Evolutionary conservation across 2,113 vertebrate species (phyloP), one percentile per base, ranked within the genome.

Genomic region (Amphiprion ocellaris): DNA sequence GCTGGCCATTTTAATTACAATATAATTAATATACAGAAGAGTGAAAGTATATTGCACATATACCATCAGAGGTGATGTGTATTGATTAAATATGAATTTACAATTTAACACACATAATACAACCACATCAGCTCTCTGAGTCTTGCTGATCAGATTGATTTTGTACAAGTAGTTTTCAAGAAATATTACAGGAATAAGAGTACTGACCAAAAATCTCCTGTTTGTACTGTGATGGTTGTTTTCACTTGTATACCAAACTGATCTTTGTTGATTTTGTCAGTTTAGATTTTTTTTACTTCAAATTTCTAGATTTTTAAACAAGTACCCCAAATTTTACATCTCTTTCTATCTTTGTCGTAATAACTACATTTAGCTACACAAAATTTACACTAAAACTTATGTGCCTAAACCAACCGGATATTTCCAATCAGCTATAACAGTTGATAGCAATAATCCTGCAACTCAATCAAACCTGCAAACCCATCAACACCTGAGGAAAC

Each of bases 81-180:
- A 82, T 68, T 53, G 67, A 54, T 55, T n/a, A 47, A 55, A 74
- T 65, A 62, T 61, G 39, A 66, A 74, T 58, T 46, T n/a, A 33
- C n/a, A 62, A 21, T 49, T 39, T 19, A 39, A 66, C 60, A 33
- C 30, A 2, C 33, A 8, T 9, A 10, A 37, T 37, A 52, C 21
- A 5, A 74, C 23, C 46, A 17, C 21, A 54, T 44, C 39, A 50
- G 46, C 17, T 26, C 33, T 30, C 24, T 56, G n/a, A 39, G 28
- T 41, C 47, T 69, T 33, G 44, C 15, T 61, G 19, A 61, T n/a
- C 69, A 19, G 19, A 46, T 3, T 14, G 6, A 30, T 30, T 30
- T 6, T 30, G 30, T 3, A 4, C 6, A 1, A 30, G 30, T 6
- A 30, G 6, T 33, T 62, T 67, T 41, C 4, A 76, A 28, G 21